phyloP scores from a whole-genome alignment of 2,113 vertebrate genomes.

The Pandion haliaetus region DNA sequence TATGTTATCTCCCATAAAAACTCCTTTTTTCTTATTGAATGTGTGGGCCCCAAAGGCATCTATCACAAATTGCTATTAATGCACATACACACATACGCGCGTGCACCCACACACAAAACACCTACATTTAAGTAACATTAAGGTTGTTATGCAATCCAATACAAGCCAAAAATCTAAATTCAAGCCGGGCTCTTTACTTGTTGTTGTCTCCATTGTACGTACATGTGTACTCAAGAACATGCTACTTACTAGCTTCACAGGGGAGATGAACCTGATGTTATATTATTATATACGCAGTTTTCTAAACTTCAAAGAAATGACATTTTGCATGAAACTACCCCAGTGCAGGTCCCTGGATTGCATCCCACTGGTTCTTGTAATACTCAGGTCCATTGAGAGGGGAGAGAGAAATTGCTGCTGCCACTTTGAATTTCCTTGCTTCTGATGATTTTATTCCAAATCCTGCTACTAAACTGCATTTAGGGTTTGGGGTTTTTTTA shows the following conservation, averaged over 20 bases:
- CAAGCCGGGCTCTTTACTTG: background rate
- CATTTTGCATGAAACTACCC: background rate
- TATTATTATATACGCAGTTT: accelerated
- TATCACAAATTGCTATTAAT: slow-evolving; percentile 88
- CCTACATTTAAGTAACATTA: slow-evolving; percentile 71
- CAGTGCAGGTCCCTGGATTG: background rate
- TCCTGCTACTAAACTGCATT: background rate
- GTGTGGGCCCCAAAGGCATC: slow-evolving; percentile 84
- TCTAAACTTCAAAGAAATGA: background rate
- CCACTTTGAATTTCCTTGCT: background rate
- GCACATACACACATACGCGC: background rate
- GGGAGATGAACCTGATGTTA: background rate
- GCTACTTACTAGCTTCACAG: too few species aligned
- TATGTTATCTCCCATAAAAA: slow-evolving; percentile 94
- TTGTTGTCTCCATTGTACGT: background rate
- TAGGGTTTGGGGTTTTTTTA: background rate
- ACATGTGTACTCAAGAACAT: accelerated
- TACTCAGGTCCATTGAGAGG: background rate
- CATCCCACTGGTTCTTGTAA: background rate
- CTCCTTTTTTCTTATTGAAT: slow-evolving; percentile 78
- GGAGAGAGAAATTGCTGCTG: background rate
- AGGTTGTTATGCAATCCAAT: slow-evolving; percentile 5
- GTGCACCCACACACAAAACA: background rate
- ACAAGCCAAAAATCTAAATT: background rate
- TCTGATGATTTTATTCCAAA: background rate